Conservation (phyloP, 2,888 invertebrate genomes). For the Protonemura montana region DNA sequence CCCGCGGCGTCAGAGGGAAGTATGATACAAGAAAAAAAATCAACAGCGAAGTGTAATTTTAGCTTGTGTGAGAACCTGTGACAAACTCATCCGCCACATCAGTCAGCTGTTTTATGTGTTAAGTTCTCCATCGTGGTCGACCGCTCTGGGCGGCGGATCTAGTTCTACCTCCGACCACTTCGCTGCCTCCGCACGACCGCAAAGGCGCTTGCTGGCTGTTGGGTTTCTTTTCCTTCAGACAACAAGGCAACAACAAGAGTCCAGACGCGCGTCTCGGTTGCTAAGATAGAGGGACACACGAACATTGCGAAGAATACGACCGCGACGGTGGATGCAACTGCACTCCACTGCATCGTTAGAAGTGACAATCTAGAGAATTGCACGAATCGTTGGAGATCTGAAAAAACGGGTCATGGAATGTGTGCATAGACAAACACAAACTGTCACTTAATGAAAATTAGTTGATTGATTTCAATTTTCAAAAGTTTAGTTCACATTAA, state of each 20-base stretch:
- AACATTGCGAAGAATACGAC: neutral
- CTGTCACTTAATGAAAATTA: too few species aligned
- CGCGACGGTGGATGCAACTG: too few species aligned
- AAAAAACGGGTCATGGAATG: too few species aligned
- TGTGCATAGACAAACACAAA: too few species aligned
- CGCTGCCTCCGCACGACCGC: neutral
- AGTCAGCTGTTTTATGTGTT: neutral
- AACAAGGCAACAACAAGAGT: neutral
- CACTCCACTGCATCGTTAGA: too few species aligned
- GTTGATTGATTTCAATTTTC: too few species aligned
- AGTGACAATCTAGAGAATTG: too few species aligned
- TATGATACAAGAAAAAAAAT: neutral
- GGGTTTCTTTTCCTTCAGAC: neutral
- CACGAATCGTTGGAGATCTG: too few species aligned
- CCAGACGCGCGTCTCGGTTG: neutral
- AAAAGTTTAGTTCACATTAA: too few species aligned
- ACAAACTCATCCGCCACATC: slow-evolving; percentile 14
- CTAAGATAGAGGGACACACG: neutral
- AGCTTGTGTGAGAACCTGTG: neutral
- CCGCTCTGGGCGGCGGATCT: too few species aligned
- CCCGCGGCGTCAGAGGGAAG: neutral
- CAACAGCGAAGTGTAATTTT: neutral
- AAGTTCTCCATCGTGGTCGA: neutral
- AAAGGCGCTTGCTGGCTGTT: neutral
- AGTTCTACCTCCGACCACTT: neutral